Base-by-base conservation (phyloP, 2,797 vertebrate genomes). In the Amphiprion clarkii region DNA sequence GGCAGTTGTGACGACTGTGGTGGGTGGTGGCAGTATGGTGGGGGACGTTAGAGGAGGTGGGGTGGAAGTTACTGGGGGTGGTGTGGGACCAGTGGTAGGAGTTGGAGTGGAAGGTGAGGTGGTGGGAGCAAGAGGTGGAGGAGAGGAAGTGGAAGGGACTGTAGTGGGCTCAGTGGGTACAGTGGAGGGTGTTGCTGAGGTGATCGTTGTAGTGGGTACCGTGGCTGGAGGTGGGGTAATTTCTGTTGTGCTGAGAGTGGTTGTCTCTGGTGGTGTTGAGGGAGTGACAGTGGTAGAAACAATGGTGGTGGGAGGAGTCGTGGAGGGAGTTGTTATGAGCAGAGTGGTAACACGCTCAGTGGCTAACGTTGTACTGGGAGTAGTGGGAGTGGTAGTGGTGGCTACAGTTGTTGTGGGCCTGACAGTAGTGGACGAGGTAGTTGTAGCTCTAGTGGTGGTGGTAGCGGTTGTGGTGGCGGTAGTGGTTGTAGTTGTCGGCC, bases 391-490 rank as follows among this genome's bases (percentile, higher is more conserved):
- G 6, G 79, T 68, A 3, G 88, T 85, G 10, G 76, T 49, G n/a
- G 81, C 81, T 76, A 86, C 78, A 3, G 79, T 39, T 31, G 84
- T 86, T 78, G 90, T 85, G 44, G 87, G 51, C 42, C 76, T 86
- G 60, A 69, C 63, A 70, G 79, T 76, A 1, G 29, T 60, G 82
- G 82, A 72, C 57, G 65, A 67, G 70, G 57, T 82, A 60, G 76
- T 71, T n/a, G 78, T 31, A 27, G 77, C 70, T 77, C 64, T 6
- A 49, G 55, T 67, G 46, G 79, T 77, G 3, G 64, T 74, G 0
- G 69, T 59, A 0, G 67, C 44, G 2, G 73, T 77, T 0, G 68
- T 61, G 0, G 88, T 70, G 6, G 68, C 74, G 21, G 79, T 84
- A 51, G 82, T 86, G 52, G 75, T 76, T 56, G 86, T 82, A 13